phyloP scores from a whole-genome alignment of 1,140 invertebrate genomes.

The Trichonephila clavata region DNA sequence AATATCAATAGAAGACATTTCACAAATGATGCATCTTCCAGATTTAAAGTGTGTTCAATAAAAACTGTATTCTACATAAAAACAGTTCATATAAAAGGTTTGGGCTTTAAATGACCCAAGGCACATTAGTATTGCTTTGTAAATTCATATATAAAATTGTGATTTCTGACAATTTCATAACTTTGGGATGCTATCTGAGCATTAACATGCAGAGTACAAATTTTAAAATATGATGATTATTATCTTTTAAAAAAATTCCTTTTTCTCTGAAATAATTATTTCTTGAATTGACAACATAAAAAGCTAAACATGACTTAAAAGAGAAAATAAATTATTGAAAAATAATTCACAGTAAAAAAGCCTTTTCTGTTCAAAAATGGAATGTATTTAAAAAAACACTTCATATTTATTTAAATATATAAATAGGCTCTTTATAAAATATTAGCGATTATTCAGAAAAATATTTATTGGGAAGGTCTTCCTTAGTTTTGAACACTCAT shows the following conservation, averaged over 20 bases:
- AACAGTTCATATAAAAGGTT: not conserved
- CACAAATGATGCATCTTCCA: not conserved
- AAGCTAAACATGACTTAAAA: too few species aligned
- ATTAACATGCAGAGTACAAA: not conserved
- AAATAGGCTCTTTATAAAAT: not conserved
- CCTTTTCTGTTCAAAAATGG: conserved; percentile 59
- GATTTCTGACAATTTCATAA: not conserved
- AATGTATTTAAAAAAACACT: conserved; percentile 39
- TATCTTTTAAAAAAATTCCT: not conserved
- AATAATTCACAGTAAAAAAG: conserved; percentile 60
- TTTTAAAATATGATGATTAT: not conserved
- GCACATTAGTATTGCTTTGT: conserved; percentile 11
- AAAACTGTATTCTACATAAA: not conserved
- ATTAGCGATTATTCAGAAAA: too few species aligned
- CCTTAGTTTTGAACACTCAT: not conserved
- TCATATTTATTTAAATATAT: not conserved
- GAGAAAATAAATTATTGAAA: not conserved
- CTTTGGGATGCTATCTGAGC: not conserved
- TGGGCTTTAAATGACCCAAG: not conserved
- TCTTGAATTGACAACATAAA: not conserved
- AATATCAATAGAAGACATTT: too few species aligned
- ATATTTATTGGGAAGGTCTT: not conserved
- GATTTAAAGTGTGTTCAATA: not conserved
- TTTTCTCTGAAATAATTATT: not conserved
- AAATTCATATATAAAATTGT: not conserved